phyloP scores from a whole-genome alignment of 2,888 invertebrate genomes.

The Scaptomyza flava region DNA sequence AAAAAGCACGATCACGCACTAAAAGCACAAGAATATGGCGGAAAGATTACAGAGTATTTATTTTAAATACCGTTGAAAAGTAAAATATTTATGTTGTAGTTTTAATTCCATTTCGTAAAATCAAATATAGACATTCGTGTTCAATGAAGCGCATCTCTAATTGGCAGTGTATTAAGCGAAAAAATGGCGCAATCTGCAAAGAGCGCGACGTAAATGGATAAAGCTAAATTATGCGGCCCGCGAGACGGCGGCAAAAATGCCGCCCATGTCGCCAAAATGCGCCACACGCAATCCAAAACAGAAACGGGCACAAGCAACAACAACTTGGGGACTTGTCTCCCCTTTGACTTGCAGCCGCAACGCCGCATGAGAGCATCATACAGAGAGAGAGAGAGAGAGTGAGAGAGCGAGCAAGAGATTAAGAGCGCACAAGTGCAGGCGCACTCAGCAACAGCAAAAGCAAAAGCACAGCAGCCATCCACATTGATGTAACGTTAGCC shows the following conservation, averaged over 20 bases:
- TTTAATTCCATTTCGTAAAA: not conserved
- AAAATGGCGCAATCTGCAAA: constrained; percentile 74
- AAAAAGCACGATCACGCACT: constrained; percentile 2
- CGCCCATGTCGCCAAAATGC: constrained; percentile 79
- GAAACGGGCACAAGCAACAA: constrained; percentile 46
- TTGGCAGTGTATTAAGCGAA: constrained; percentile 40
- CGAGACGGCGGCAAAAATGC: constrained; percentile 71
- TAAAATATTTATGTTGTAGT: not conserved
- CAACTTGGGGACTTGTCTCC: constrained; percentile 36
- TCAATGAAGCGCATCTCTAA: constrained; percentile 33
- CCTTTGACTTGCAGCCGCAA: constrained; percentile 41
- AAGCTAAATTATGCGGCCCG: constrained; percentile 69
- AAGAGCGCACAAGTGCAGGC: constrained; percentile 38
- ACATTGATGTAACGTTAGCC: constrained; percentile 73
- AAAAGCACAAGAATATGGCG: constrained; percentile 1
- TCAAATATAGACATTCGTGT: too few species aligned
- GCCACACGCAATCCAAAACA: constrained; percentile 72
- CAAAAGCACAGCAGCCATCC: constrained; percentile 54
- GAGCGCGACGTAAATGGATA: constrained; percentile 65
- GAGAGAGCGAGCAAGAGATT: constrained; percentile 7
- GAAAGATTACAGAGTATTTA: not conserved
- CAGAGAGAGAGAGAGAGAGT: constrained; percentile 13
- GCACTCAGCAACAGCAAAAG: constrained; percentile 39
- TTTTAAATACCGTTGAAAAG: not conserved
- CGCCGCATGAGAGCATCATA: constrained; percentile 17